Percentiles rank a stretch among this genome's conserved stretches.
Conservation (phyloP, 2,797 vertebrate genomes). For the Pantherophis alleghaniensis region DNA sequence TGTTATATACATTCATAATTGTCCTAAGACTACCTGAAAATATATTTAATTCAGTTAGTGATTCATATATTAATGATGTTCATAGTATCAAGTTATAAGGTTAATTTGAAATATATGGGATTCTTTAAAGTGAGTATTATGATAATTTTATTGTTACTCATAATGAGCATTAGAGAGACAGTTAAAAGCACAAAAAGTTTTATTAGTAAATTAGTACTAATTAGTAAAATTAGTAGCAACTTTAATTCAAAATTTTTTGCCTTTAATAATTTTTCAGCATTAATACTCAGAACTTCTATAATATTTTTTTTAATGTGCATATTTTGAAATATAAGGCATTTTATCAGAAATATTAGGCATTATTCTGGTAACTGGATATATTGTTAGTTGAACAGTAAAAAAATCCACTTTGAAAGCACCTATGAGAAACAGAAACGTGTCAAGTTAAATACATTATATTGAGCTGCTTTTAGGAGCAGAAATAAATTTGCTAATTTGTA, state of each 20-base stretch:
- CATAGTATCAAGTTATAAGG: constrained; percentile 66
- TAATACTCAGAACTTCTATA: constrained; percentile 20
- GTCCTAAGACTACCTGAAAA: constrained; percentile 67
- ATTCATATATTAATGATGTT: constrained; percentile 75
- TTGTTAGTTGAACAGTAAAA: constrained; percentile 13
- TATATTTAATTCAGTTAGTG: constrained; percentile 72
- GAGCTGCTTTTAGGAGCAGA: constrained; percentile 7
- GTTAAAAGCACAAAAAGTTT: constrained; percentile 38
- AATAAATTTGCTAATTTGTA: constrained; percentile 39
- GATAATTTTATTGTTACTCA: constrained; percentile 48
- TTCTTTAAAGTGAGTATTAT: constrained; percentile 58
- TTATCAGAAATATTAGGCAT: neutral
- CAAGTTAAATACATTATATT: constrained; percentile 27
- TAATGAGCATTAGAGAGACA: constrained; percentile 45
- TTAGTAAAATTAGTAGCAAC: constrained; percentile 20
- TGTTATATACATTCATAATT: constrained; percentile 76
- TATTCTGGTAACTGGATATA: constrained; percentile 23
- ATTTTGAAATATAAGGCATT: constrained; percentile 37
- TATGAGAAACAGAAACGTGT: constrained; percentile 29
- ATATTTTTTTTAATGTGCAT: neutral
- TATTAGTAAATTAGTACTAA: neutral
- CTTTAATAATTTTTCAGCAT: constrained; percentile 24
- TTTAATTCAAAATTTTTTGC: constrained; percentile 1
- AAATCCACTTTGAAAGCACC: constrained; percentile 29
- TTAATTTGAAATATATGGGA: constrained; percentile 67